Base-by-base conservation (phyloP, 2,888 invertebrate genomes). In the Galerucella calmariensis region DNA sequence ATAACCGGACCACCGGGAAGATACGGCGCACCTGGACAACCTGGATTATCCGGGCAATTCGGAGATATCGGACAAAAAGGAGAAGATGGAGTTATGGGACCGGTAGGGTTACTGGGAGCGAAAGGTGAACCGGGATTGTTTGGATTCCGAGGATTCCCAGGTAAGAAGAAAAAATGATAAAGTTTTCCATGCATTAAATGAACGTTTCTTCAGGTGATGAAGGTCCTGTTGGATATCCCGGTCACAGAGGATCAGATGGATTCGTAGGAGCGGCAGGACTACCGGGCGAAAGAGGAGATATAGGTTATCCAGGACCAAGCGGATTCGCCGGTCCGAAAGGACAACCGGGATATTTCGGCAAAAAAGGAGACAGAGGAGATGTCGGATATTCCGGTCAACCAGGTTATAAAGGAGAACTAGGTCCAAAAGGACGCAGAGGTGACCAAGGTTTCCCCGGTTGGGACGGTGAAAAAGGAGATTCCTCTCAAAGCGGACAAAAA, bases 401-500 rank as follows among this genome's bases (percentile, higher is more conserved):
- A 35, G 82, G 82, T 58, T 71, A 78, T 12, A 69, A 70, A 51
- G 87, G 84, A 62, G 79, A 79, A 76, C 82, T 85, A 9, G 86
- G 83, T 44, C 80, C 81, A 69, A 80, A 84, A 4, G 89, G 89
- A 11, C 81, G 78, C 44, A 81, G 82, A 62, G 90, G 90, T 12
- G 85, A 85, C 3, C 75, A 80, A 1, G 90, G 90, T n/a, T 80
- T 81, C 35, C 79, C 83, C 12, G 88, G 88, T 11, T 77, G 80
- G 53, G 82, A 82, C 67, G 88, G 88, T 66, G 79, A 82, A 48
- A 85, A 82, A 79, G 94, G 94, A 75, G 91, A 92, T n/a, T 87
- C 89, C 66, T 88, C 92, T 0, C 88, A 90, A 68, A 91, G 90
- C 77, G 93, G 93, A 2, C 88, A 89, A 74, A 90, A 91, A 84